These are phyloP conservation scores for Mnemiopsis leidyi DNA, from an alignment of 37 sponge, comb jelly and placozoan genomes.

Conservation along the genomic window DNA sequence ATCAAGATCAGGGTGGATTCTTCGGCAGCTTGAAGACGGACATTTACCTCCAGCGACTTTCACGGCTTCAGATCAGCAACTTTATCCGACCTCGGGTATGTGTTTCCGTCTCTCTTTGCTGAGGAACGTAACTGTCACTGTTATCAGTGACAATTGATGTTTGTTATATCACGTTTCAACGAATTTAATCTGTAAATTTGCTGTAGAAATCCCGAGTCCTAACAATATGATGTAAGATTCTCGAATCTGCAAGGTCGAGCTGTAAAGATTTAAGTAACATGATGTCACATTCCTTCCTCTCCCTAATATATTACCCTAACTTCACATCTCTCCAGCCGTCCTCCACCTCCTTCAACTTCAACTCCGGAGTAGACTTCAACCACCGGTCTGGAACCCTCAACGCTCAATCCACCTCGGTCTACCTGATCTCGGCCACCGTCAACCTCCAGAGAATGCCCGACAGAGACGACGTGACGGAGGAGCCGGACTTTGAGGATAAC, in stretches of 20 bases:
- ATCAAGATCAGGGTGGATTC: background rate
- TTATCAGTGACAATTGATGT: too few relatives aligned
- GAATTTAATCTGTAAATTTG: too few relatives aligned
- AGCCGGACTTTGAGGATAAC: conserved; percentile 26
- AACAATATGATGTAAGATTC: too few relatives aligned
- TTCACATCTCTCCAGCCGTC: background rate
- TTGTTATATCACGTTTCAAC: too few relatives aligned
- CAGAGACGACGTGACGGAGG: conserved; percentile 5
- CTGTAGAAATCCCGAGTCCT: too few relatives aligned
- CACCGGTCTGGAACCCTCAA: conserved; percentile 24
- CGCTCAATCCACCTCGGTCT: background rate
- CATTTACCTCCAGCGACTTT: conserved; percentile 26
- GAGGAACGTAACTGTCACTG: too few relatives aligned
- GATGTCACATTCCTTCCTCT: too few relatives aligned
- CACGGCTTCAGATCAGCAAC: conserved; percentile 45
- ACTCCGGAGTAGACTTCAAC: background rate
- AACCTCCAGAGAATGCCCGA: conserved; percentile 25
- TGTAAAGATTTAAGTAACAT: too few relatives aligned
- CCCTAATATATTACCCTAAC: too few relatives aligned
- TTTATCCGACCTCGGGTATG: background rate
- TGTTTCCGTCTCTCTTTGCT: too few relatives aligned
- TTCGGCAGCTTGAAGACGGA: conserved; percentile 20
- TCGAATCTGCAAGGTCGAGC: too few relatives aligned
- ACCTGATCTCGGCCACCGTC: conserved; percentile 40
- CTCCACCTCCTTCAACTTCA: conserved; percentile 37